phyloP scores from a whole-genome alignment of 2,797 vertebrate genomes.

The Thunnus albacares region DNA sequence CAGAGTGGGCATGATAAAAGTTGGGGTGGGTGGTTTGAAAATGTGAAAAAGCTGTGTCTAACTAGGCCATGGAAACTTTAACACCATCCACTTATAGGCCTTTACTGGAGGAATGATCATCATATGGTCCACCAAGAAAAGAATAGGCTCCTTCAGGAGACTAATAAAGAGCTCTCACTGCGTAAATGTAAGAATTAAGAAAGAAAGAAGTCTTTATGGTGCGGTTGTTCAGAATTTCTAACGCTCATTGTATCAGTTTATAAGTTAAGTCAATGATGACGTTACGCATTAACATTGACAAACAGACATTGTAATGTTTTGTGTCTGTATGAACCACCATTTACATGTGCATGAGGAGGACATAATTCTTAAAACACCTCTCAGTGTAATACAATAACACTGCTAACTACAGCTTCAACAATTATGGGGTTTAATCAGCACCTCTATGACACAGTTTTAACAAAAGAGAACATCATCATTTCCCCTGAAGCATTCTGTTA shows the following conservation, averaged over 20 bases:
- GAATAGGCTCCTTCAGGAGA: slow-evolving; percentile 15
- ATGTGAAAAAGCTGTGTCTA: slow-evolving; percentile 53
- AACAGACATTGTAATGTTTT: too few species aligned
- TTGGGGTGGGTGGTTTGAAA: slow-evolving; percentile 39
- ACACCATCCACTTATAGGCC: slow-evolving; percentile 32
- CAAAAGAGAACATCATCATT: too few species aligned
- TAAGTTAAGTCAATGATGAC: neutral
- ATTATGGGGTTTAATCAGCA: too few species aligned
- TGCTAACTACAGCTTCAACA: too few species aligned
- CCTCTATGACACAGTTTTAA: too few species aligned
- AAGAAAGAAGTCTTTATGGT: neutral
- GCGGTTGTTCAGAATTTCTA: neutral
- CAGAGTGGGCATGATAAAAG: slow-evolving; percentile 46
- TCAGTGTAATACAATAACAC: too few species aligned
- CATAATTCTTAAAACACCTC: too few species aligned
- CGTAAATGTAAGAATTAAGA: slow-evolving; percentile 12
- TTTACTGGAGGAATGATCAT: slow-evolving; percentile 39
- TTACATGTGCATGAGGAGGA: too few species aligned
- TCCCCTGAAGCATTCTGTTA: too few species aligned
- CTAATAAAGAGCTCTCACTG: neutral
- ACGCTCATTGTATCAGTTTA: neutral
- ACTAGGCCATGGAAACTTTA: slow-evolving; percentile 48
- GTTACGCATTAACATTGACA: neutral
- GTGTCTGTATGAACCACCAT: too few species aligned
- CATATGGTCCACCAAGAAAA: slow-evolving; percentile 19